Evolutionary conservation across 2,888 invertebrate species (phyloP).

Genomic region (Acleris laterana): DNA sequence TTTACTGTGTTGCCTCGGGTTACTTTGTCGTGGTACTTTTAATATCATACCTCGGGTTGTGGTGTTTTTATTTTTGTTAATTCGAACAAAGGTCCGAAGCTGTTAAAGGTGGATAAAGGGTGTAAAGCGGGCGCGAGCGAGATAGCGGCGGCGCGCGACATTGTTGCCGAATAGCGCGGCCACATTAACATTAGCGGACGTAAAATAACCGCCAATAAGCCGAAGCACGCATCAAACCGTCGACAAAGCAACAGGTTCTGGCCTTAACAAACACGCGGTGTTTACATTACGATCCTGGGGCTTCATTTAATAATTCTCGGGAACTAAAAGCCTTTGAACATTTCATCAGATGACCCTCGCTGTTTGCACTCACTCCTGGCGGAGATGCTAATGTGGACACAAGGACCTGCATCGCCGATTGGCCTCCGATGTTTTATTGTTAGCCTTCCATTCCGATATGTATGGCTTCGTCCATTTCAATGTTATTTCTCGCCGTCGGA

Average conservation of each 20-base stretch:
- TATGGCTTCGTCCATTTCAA: slow-evolving; percentile 76
- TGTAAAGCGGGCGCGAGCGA: slow-evolving; percentile 45
- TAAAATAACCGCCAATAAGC: slow-evolving; percentile 83
- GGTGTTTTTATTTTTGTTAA: slow-evolving; percentile 33
- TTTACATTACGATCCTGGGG: slow-evolving; percentile 84
- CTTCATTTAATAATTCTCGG: slow-evolving; percentile 85
- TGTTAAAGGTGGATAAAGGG: slow-evolving; percentile 51
- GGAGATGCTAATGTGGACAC: slow-evolving; percentile 84
- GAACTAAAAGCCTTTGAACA: slow-evolving; percentile 85
- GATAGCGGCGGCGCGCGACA: slow-evolving; percentile 54
- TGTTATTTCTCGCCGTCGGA: slow-evolving; percentile 45
- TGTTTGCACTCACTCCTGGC: slow-evolving; percentile 83
- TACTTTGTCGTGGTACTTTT: slow-evolving; percentile 38
- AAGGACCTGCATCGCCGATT: slow-evolving; percentile 84
- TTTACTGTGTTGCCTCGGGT: slow-evolving; percentile 45
- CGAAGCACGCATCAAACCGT: slow-evolving; percentile 77
- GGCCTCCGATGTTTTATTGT: slow-evolving; percentile 78
- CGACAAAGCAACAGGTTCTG: slow-evolving; percentile 83
- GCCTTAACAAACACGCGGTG: slow-evolving; percentile 76
- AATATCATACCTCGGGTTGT: slow-evolving; percentile 31
- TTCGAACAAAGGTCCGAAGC: slow-evolving; percentile 27
- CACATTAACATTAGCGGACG: slow-evolving; percentile 79
- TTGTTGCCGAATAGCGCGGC: slow-evolving; percentile 72
- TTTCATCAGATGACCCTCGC: slow-evolving; percentile 84
- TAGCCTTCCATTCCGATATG: slow-evolving; percentile 67